Base-by-base conservation (phyloP, 2,888 invertebrate species). In the Stenurella melanura region DNA sequence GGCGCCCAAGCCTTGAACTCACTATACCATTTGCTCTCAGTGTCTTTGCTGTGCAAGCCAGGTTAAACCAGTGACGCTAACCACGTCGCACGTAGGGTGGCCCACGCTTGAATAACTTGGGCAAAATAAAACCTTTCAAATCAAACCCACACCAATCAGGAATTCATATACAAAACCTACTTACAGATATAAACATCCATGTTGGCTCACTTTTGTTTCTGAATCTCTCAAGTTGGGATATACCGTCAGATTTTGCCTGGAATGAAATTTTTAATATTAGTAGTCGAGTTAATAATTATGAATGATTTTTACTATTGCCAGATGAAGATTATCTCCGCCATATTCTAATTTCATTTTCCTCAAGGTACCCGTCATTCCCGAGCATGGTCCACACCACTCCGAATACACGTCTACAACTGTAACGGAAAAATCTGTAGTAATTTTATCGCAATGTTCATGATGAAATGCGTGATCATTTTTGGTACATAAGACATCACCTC, bases 381-480 rank as follows among this genome's bases (percentile, higher is more conserved):
- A 89, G 87, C 97, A 97, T 0, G 97, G 97, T 0, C 97, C 97
- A 86, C 96, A 95, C 97, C 97, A 98, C 79, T 95, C 96, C 9
- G 97, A 95, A 89, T 95, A 97, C 15, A 97, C 93, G 88, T 98
- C 97, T 75, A 96, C 91, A 77, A 98, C 95, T 94, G 88, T 63
- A 88, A 85, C 82, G 80, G 67, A 75, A 26, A 34, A 74, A 63
- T 38, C 21, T 50, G 97, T 97, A 79, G 95, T 95, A 12, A 26
- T 26, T 26, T 26, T 4, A 26, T 26, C 2, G 4, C 21, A 26
- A 26, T 26, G 1, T 26, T 26, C 2, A 26, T 26, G 4, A 26
- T 26, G 21, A 26, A 26, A 4, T 1, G 21, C 4, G 21, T 1
- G 21, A 26, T 4, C 1, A 4, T 1, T 26, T 26, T 26, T 26